phyloP scores from a whole-genome alignment of 37 sponge, comb jelly and placozoan genomes.

The Amphimedon queenslandica region DNA sequence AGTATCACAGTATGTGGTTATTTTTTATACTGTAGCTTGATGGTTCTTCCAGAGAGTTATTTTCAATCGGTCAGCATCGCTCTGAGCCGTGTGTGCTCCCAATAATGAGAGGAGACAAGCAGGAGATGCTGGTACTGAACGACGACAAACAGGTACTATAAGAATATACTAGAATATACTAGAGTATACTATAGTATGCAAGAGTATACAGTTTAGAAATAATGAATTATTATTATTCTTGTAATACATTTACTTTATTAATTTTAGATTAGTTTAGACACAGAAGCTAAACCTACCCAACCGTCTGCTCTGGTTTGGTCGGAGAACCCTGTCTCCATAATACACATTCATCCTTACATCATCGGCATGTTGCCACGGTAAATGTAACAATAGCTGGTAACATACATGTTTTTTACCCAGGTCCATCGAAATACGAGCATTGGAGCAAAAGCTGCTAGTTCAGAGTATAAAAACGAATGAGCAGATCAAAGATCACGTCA shows the following conservation, averaged over 20 bases:
- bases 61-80: slow-evolving; percentile 39
- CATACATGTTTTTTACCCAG: slow-evolving; percentile 1
- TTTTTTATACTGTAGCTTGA: slow-evolving; percentile 21
- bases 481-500: background rate
- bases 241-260: background rate
- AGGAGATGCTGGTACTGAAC: slow-evolving; percentile 27
- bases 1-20: background rate
- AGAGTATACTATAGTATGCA: too few species aligned
- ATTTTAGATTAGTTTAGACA: slow-evolving; percentile 24
- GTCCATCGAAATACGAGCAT: slow-evolving; percentile 27
- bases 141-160: slow-evolving; percentile 35
- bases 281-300: slow-evolving; percentile 36
- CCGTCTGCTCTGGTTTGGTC: slow-evolving; percentile 22
- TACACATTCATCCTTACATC: slow-evolving; percentile 37
- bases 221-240: background rate
- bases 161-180: background rate
- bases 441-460: slow-evolving; percentile 24
- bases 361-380: slow-evolving; percentile 34
- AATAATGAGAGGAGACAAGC: slow-evolving; percentile 26
- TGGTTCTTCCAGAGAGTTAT: slow-evolving; percentile 53
- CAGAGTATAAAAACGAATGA: slow-evolving; percentile 11
- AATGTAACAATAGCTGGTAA: background rate
- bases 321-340: slow-evolving; percentile 18
- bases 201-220: background rate
- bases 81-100: slow-evolving; percentile 43